These are phyloP conservation scores for Leptinotarsa juncta DNA, from an alignment of 2,888 invertebrate genomes.

Conservation along the genomic window DNA sequence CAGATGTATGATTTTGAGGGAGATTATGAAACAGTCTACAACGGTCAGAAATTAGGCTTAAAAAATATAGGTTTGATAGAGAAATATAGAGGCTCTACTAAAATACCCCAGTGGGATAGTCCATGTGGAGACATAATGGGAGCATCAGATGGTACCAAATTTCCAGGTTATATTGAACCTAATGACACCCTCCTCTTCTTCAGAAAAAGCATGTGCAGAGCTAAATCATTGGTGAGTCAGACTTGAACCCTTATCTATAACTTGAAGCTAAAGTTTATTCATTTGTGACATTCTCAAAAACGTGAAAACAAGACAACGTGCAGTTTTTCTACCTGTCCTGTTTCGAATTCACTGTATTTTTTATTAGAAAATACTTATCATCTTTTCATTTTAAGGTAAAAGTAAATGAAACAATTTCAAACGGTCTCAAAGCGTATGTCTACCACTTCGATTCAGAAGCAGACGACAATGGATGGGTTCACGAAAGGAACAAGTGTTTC, in stretches of 20 bases:
- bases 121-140: slow-evolving; percentile 82
- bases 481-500: slow-evolving; percentile 84
- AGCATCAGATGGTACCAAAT: slow-evolving; percentile 89
- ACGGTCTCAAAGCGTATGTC: slow-evolving; percentile 76
- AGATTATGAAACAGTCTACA: slow-evolving; percentile 83
- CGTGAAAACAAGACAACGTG: too few relatives aligned
- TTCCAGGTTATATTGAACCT: slow-evolving; percentile 75
- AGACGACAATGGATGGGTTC: slow-evolving; percentile 79
- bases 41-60: slow-evolving; percentile 74
- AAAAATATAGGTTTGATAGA: slow-evolving; percentile 77
- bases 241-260: background rate
- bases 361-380: background rate
- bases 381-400: slow-evolving; percentile 67
- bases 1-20: slow-evolving; percentile 89
- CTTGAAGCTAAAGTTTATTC: too few relatives aligned
- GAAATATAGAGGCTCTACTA: slow-evolving; percentile 78
- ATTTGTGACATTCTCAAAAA: too few relatives aligned
- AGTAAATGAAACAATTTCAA: slow-evolving; percentile 70
- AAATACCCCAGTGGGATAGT: slow-evolving; percentile 82
- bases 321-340: background rate
- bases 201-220: slow-evolving; percentile 86
- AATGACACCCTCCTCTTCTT: slow-evolving; percentile 82
- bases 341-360: background rate
- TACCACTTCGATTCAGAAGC: slow-evolving; percentile 83
- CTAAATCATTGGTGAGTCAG: slow-evolving; percentile 78